Conservation (phyloP, 2,797 vertebrate genomes). For the Oryzias dopingdopingensis region DNA sequence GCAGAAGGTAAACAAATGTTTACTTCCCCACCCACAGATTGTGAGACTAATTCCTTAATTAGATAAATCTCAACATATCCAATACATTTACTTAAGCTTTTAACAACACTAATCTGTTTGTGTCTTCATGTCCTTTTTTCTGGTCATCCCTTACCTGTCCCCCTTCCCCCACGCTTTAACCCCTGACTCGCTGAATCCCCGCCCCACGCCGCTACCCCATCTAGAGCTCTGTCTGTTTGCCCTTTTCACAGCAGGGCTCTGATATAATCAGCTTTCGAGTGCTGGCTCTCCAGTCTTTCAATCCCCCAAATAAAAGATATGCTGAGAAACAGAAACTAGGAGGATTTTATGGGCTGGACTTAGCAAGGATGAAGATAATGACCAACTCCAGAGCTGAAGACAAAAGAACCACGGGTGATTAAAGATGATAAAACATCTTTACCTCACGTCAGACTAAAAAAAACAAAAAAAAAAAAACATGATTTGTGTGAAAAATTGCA, state of each 20-base stretch:
- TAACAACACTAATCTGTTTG: constrained; percentile 65
- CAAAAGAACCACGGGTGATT: constrained; percentile 26
- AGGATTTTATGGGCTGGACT: constrained; percentile 56
- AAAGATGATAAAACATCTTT: constrained; percentile 20
- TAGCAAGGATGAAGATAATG: constrained; percentile 64
- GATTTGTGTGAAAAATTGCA: neutral
- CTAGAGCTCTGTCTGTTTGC: constrained; percentile 44
- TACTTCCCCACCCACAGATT: constrained; percentile 44
- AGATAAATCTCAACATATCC: constrained; percentile 64
- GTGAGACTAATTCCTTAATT: constrained; percentile 60
- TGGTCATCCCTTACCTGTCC: constrained; percentile 40
- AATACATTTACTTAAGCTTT: constrained; percentile 72
- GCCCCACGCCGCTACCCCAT: constrained; percentile 43
- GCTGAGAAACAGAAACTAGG: constrained; percentile 57
- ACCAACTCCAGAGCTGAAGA: constrained; percentile 28
- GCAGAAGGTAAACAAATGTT: constrained; percentile 3
- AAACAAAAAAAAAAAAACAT: neutral
- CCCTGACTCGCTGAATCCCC: constrained; percentile 47
- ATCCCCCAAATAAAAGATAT: constrained; percentile 63
- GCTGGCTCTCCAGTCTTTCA: constrained; percentile 53
- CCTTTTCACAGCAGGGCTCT: constrained; percentile 56
- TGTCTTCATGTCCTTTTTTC: constrained; percentile 26
- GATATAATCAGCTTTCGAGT: constrained; percentile 74
- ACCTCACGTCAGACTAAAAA: neutral
- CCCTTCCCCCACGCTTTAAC: constrained; percentile 28